Evolutionary conservation across 2,888 invertebrate genomes (phyloP), one percentile per base, ranked within the genome.

Genomic region (Drosophila subquinaria): DNA sequence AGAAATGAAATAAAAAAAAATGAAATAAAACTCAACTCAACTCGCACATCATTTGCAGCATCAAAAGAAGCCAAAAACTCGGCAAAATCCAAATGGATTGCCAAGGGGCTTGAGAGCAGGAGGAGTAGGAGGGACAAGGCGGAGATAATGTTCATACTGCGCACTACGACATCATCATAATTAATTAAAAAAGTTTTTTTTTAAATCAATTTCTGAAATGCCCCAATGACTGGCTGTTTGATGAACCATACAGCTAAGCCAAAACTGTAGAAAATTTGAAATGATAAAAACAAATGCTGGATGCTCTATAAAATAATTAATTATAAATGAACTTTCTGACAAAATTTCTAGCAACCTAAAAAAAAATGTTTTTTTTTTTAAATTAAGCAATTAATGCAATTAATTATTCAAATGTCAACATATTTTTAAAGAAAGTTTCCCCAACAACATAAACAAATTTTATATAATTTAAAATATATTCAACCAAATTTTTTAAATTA

Each of bases 101-200:
- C 15, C 65, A 36, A 17, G 6, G 20, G n/a, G 30, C 48, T 17
- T n/a, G 40, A 1, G 15, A 5, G 23, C 23, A 27, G 23, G 23
- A 4, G 13, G 45, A 15, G 35, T 4, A 11, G 23, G 15, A 27
- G 27, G 30, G 30, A 8, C 30, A 30, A 8, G n/a, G 42, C 57
- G 60, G 60, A 43, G n/a, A 36, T 27, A 48, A 20, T 38, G 15
- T 36, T 55, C 69, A 42, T 40, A 33, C 45, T 45, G 56, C 64
- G 62, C 75, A 75, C 80, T 72, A 74, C 69, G 71, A 81, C 82
- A 82, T 86, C 88, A 86, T 89, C 86, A 89, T 86, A 89, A 86
- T 86, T 86, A 86, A 86, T 86, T 86, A 89, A 86, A 86, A 86
- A 86, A 88, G 89, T 89, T 86, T 85, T 79, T 83, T 57, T 57